These are phyloP conservation scores for Gymnocheta viridis DNA, from an alignment of 2,888 invertebrate genomes.

Conservation along the genomic window DNA sequence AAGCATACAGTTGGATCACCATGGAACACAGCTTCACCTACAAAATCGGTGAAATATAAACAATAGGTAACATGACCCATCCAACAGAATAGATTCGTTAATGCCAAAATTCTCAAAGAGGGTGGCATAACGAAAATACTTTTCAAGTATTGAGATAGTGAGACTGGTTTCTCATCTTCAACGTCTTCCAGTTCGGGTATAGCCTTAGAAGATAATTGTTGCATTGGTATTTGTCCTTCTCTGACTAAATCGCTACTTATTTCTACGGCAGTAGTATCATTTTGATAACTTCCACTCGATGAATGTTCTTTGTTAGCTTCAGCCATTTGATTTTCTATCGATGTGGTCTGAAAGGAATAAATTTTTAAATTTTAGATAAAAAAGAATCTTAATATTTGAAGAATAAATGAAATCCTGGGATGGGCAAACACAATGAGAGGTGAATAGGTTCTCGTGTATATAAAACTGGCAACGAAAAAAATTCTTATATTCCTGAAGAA, in stretches of 20 bases:
- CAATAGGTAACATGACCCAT: conserved; percentile 87
- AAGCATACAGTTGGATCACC: conserved; percentile 83
- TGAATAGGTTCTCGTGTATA: too few species aligned
- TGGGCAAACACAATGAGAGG: too few species aligned
- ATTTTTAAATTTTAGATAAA: not conserved
- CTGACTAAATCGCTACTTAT: conserved; percentile 10
- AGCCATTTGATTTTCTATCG: conserved; percentile 75
- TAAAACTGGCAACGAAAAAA: too few species aligned
- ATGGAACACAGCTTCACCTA: conserved; percentile 85
- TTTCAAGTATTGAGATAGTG: conserved; percentile 80
- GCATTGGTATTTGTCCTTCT: not conserved
- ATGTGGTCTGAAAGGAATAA: conserved; percentile 71
- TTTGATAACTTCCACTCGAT: conserved; percentile 74
- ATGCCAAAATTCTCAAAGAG: conserved; percentile 84
- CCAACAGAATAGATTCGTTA: conserved; percentile 86
- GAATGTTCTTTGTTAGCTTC: conserved; percentile 60
- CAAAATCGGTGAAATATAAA: conserved; percentile 87
- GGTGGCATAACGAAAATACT: conserved; percentile 85
- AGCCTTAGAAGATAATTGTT: conserved; percentile 51
- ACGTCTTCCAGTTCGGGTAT: conserved; percentile 59
- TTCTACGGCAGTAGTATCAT: conserved; percentile 67
- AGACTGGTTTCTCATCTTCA: conserved; percentile 74
- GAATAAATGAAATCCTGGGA: too few species aligned
- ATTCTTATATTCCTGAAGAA: too few species aligned
- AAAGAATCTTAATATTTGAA: too few species aligned